Base-by-base conservation (phyloP, 2,113 vertebrate genomes). In the Athene noctua region DNA sequence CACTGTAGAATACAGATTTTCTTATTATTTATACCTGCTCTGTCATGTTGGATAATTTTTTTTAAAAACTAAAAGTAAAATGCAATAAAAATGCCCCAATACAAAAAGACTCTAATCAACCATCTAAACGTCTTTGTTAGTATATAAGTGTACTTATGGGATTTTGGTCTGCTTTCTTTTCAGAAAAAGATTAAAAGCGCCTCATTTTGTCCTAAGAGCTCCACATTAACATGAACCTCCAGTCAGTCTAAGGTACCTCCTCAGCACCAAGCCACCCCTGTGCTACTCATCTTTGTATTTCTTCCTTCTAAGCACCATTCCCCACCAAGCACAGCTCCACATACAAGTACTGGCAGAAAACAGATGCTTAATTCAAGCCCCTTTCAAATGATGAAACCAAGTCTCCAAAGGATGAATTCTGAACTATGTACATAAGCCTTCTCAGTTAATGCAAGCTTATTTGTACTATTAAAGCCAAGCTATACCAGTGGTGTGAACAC, bases 101-200 rank as follows among this genome's bases (percentile, higher is more conserved):
- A 72, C 23, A 92, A 93, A 79, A 87, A 80, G 25, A n/a, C 9
- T 71, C 55, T 83, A 71, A 84, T 51, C 36, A 55, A 81, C 58
- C 23, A 86, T 15, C 67, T 84, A 86, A 59, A 42, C 3, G 1
- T 63, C 44, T 86, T 55, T 46, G 46, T 90, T 55, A 81, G 67
- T n/a, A 79, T 62, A 4, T 8, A 81, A 46, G 7, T 6, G 34
- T 96, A 91, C 42, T 57, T 25, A 77, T 0, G 8, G 78, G 51
- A 82, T 92, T 90, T 90, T 92, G 92, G 92, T 95, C 90, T 96
- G 66, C 26, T 84, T 88, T 74, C 51, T 58, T 90, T 42, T 36
- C 71, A 61, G 57, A 13, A 49, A 40, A 6, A 55, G n/a, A 29
- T 15, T 0, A 29, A 55, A 73, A 47, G 47, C 14, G 15, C 44